These are phyloP conservation scores for Limanda limanda DNA, from an alignment of 2,113 vertebrate species.

Conservation along the genomic window DNA sequence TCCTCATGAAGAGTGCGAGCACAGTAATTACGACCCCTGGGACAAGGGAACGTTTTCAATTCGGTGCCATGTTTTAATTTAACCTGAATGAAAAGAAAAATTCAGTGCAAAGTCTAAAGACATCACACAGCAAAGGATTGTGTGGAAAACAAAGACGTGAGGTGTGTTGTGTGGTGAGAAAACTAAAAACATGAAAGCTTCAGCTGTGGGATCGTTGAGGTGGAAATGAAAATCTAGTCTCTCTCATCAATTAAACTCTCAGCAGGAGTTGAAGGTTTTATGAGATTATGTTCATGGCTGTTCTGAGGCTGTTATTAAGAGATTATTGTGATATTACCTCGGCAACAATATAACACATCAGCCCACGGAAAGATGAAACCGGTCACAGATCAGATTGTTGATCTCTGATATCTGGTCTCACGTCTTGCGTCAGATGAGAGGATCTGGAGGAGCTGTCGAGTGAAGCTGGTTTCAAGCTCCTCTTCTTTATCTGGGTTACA, in stretches of 20 bases:
- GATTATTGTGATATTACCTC: conserved; percentile 34
- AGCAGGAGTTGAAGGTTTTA: conserved; percentile 39
- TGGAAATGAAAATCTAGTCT: conserved; percentile 36
- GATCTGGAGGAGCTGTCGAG: neutral
- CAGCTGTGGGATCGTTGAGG: conserved; percentile 2
- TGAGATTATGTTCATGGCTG: conserved; percentile 21
- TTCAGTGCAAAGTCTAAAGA: neutral
- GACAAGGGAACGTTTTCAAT: too few species aligned
- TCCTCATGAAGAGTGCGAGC: too few species aligned
- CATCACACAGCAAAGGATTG: neutral
- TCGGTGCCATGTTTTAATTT: too few species aligned
- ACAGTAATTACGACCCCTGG: too few species aligned
- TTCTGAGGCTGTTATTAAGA: conserved; percentile 31
- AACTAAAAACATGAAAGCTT: conserved; percentile 2
- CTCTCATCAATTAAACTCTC: conserved; percentile 13
- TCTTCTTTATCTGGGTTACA: conserved; percentile 60
- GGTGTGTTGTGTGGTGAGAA: too few species aligned
- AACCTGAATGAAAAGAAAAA: too few species aligned
- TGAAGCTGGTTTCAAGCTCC: too few species aligned
- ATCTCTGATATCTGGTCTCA: neutral
- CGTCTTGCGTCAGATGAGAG: neutral
- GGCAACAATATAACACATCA: conserved; percentile 2
- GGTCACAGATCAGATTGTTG: conserved; percentile 2
- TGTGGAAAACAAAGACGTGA: neutral
- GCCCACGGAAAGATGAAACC: neutral